Percentiles rank a stretch among this genome's conserved stretches.
Conservation (phyloP, 2,888 invertebrate genomes). For the Selenia dentaria region DNA sequence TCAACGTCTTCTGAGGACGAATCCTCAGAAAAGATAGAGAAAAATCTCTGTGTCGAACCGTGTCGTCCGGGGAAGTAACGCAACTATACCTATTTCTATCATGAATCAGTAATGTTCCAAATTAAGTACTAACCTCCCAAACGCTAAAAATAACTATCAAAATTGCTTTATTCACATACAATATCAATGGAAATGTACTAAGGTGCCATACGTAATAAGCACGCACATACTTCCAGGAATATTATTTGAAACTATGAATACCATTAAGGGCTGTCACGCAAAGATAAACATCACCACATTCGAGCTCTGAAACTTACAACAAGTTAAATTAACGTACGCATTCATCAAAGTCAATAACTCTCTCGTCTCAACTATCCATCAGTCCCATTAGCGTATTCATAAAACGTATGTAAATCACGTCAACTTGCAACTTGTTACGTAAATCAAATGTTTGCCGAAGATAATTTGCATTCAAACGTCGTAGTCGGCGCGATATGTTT, state of each 20-base stretch:
- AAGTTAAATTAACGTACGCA: constrained; percentile 10
- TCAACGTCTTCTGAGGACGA: too few species aligned
- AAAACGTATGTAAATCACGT: constrained; percentile 41
- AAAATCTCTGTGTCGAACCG: too few species aligned
- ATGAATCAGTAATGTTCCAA: too few species aligned
- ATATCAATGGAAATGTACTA: too few species aligned
- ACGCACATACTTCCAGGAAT: not conserved
- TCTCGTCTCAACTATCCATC: constrained; percentile 12
- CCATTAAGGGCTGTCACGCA: not conserved
- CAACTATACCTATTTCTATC: too few species aligned
- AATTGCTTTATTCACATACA: too few species aligned
- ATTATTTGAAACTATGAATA: not conserved
- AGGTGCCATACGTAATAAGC: too few species aligned
- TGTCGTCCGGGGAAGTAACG: too few species aligned
- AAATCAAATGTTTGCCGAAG: constrained; percentile 35
- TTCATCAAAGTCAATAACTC: constrained; percentile 8
- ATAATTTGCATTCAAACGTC: constrained; percentile 27
- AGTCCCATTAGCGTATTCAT: constrained; percentile 27
- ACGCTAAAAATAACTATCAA: too few species aligned
- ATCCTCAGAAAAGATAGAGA: too few species aligned
- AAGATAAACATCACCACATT: constrained; percentile 3
- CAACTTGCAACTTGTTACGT: constrained; percentile 25
- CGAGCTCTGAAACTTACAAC: constrained; percentile 4
- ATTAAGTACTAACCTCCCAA: too few species aligned
- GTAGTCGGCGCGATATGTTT: constrained; percentile 14